Evolutionary conservation across 2,797 vertebrate species (phyloP), one percentile per base, ranked within the genome.

Genomic region (Adrianichthys oophorus): DNA sequence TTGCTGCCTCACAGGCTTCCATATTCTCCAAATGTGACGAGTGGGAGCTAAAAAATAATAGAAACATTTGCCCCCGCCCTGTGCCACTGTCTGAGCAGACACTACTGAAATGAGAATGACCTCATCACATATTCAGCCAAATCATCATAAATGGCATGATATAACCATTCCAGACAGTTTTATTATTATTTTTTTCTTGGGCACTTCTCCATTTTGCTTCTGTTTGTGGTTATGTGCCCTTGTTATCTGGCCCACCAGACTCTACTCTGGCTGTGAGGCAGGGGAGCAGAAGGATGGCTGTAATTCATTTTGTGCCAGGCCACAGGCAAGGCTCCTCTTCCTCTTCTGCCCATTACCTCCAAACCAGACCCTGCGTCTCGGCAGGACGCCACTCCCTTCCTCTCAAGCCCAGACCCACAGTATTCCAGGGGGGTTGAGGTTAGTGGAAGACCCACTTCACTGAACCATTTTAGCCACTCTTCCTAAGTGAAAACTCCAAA

Each of bases 171-270:
- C 62, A 83, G 86, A 72, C 75, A 76, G 70, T 46, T 73, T 84
- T 57, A 21, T 81, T 46, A 17, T 58, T 60, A 72, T 74, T 65
- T 53, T 67, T 48, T 69, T 75, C 50, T 68, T 61, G 17, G 63
- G 65, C 59, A 59, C 45, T 74, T 76, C 78, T 78, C 80, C 74
- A 67, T 84, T 82, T 80, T 82, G 64, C 67, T 75, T 51, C 73
- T 70, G 82, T 83, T 81, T 80, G 84, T 81, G 70, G 66, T 76
- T 78, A 56, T 71, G 70, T 76, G 81, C 76, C 79, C 78, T 85
- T 83, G 86, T 90, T 89, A 90, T 89, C 86, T 83, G 87, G 59
- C 75, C 83, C 70, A 70, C 66, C 86, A 87, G 84, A 80, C 79
- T 79, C 69, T 62, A 12, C 74, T 76, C 84, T 82, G 63, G 70